A percentile compares a stretch with the other conserved stretches of the same genome.
Evolutionary conservation across 2,797 vertebrate species (phyloP).

Genomic region (Gallinago solitaria): DNA sequence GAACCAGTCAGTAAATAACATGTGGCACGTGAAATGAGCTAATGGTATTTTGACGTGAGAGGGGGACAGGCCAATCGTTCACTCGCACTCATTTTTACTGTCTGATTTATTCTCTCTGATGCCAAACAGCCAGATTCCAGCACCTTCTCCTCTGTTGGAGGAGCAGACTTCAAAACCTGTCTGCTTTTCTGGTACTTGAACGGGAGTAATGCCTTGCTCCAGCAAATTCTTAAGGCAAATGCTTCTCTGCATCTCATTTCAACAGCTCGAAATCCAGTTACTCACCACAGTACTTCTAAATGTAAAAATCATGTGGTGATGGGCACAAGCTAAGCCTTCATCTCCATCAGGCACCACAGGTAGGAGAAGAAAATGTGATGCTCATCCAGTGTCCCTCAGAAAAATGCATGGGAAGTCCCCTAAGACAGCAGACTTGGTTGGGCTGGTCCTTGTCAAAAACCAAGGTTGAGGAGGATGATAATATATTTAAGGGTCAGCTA

Average conservation of each 20-base stretch:
- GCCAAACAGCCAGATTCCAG: neutral
- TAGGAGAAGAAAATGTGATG: neutral
- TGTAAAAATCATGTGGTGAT: neutral
- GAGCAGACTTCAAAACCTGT: conserved; percentile 1
- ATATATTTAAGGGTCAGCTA: neutral
- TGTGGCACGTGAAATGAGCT: conserved; percentile 17
- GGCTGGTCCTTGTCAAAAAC: neutral
- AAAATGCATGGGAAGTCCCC: neutral
- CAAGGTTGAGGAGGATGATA: neutral
- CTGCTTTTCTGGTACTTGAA: conserved; percentile 8
- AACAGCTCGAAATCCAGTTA: neutral
- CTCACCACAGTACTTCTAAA: neutral
- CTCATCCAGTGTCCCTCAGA: neutral
- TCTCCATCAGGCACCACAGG: neutral
- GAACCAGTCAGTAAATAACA: conserved; percentile 25
- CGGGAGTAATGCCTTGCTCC: neutral
- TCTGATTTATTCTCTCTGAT: conserved; percentile 28
- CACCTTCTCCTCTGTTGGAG: neutral
- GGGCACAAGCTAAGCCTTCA: neutral
- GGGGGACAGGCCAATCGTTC: conserved; percentile 21
- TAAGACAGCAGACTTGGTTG: neutral
- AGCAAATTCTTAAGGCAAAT: neutral
- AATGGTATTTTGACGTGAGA: conserved; percentile 60
- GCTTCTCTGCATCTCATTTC: conserved; percentile 1
- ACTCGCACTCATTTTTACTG: conserved; percentile 15